Evolutionary conservation across 2,888 invertebrate genomes (phyloP), one percentile per base, ranked within the genome.

Genomic region (Cosmia pyralina): DNA sequence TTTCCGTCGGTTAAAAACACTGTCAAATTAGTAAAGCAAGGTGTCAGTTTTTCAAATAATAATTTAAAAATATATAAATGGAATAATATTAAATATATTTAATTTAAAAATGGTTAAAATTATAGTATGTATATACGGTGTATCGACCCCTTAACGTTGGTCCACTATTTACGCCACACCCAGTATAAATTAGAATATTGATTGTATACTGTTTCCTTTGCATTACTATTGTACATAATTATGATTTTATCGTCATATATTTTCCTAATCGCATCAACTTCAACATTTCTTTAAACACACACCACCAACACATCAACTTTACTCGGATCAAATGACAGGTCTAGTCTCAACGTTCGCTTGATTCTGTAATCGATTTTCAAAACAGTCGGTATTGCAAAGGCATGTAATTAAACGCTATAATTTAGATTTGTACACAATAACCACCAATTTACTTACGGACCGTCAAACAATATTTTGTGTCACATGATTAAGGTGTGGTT

Each of bases 331-430:
- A 58, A 67, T 34, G 62, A 50, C 63, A 53, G 38, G 41, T 28
- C 10, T 6, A 46, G 13, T 38, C 19, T 15, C 5, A 66, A 66
- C 63, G 15, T 50, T 57, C 34, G 50, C 65, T 38, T 34, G 52
- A 28, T 28, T 13, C 11, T 58, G 28, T 63, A 83, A 79, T 68
- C 64, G 73, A 79, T 83, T 67, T 52, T 44, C 41, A 38, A 64
- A 79, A 81, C 67, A 81, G 64, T 81, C 38, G 44, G 19, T 60
- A 48, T 28, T 17, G 44, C 63, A 57, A 76, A 65, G 38, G 10
- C 67, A 48, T 48, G 57, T 73, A 79, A 81, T 81, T 79, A 81
- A 79, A 70, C 64, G 59, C 34, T 68, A 79, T 60, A 79, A 83
- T 79, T 65, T 70, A 50, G 64, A 70, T 69, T 65, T 53, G 60